Base-by-base conservation (phyloP, 2,113 vertebrate species). In the Thomomys bottae region DNA sequence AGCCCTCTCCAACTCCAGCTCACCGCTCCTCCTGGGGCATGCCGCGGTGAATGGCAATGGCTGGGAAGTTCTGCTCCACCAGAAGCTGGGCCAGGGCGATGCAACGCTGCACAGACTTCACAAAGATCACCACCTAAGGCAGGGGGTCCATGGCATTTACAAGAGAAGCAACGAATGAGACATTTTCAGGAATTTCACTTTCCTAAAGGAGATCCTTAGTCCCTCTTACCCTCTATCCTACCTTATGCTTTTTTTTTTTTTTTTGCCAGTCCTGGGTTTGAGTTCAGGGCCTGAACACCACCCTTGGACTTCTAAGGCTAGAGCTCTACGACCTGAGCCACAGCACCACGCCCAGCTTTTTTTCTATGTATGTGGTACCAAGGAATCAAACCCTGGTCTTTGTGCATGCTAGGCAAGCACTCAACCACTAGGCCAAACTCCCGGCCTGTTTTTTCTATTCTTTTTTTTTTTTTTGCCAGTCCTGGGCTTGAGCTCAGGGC, bases 51-150 rank as follows among this genome's bases (percentile, higher is more conserved):
- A 98, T 98, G 57, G 98, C 98, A 10, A 98, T 98, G 75, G 98
- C 98, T 0, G 98, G 98, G 93, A 98, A 98, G 95, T 98, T 98
- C 97, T 98, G 98, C 92, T 98, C 98, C 96, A 98, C 98, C 18
- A 98, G 96, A 8, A 98, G 97, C 97, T 98, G 98, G 61, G 98
- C 98, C 80, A 98, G 96, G 32, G 98, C 98, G 71, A 98, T 98
- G 95, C 98, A 98, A 3, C 98, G 97, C 94, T 98, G 98, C 89
- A 98, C 98, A 0, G 98, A 98, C 96, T 98, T 98, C 90, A 98
- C 98, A 40, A 98, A 98, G 96, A 98, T 98, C 96, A 98, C 98
- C 98, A 98, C 98, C 98, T 98, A 71, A 8, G 3, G 8, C 11
- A 6, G 10, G 45, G 59, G 1, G 34, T 45, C 9, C 71, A 21